Evolutionary conservation across 2,797 vertebrate species (phyloP), one percentile per base, ranked within the genome.

Genomic region (Diglossa cyanea): DNA sequence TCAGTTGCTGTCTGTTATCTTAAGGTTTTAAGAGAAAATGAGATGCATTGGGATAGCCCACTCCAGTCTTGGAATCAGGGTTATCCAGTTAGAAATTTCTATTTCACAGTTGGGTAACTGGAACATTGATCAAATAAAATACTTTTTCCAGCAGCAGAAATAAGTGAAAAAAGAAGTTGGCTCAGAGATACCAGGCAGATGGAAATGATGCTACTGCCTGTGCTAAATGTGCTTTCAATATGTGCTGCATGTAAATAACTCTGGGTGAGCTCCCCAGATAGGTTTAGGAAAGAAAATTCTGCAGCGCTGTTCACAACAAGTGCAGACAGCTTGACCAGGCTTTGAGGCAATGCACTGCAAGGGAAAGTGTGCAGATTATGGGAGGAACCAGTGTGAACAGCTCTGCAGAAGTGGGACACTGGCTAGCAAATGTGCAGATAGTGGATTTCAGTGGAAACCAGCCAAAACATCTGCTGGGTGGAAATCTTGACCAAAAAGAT

Each of bases 401-500:
- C 7, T 11, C 74, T 93, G 21, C 4, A 53, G 68, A 67, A 76
- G 50, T 78, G 28, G 83, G 91, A 83, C 51, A 30, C 72, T 94
- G 45, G 90, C 68, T 30, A 11, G 72, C 88, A 96, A 90, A 93
- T n/a, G 50, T 83, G 93, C 67, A 96, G 92, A 84, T 86, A 90
- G 60, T 45, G 55, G 84, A 37, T 93, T 88, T 94, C 1, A 4
- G 68, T 94, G 95, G 94, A 96, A 94, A 93, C 57, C 5, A 9
- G 68, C 90, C 80, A 88, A 82, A 96, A 78, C 10, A 21, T 62
- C 54, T 68, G 42, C 65, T 86, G 53, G 6, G 23, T 86, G 65
- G 93, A 95, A 95, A 94, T 91, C 80, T 94, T 80, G 91, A 79
- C 83, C 57, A 68, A 86, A 68, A 94, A 93, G 80, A 83, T 91